Conservation (phyloP, 1,140 invertebrate genomes). For the Bombus sylvicola region DNA sequence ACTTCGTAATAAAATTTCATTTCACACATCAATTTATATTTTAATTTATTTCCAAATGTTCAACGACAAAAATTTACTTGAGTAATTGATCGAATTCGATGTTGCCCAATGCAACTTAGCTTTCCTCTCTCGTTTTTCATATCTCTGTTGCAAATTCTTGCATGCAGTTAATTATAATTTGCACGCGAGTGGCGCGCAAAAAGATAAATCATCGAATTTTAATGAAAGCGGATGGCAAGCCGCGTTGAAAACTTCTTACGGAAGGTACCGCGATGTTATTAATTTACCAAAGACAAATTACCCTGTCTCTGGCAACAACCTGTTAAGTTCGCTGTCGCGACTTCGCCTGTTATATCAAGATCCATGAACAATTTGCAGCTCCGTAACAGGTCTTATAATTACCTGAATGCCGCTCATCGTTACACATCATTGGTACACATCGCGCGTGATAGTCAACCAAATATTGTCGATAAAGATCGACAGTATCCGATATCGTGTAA, state of each 20-base stretch:
- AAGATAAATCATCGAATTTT: conserved; percentile 35
- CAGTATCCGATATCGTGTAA: neutral
- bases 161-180: neutral
- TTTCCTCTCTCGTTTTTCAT: neutral
- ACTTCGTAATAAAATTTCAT: too few species aligned
- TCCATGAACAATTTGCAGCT: neutral
- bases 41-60: neutral
- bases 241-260: conserved; percentile 9
- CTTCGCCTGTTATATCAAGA: neutral
- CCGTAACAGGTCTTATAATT: conserved; percentile 28
- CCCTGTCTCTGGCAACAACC: neutral
- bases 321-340: conserved; percentile 11
- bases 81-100: neutral
- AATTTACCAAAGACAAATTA: conserved; percentile 33
- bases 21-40: neutral
- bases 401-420: neutral
- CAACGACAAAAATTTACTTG: neutral
- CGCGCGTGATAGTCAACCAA: neutral
- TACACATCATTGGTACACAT: neutral
- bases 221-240: neutral
- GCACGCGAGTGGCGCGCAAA: neutral
- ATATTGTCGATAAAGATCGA: neutral
- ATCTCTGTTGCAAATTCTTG: neutral
- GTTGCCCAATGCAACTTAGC: neutral
- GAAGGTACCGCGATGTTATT: conserved; percentile 14